Evolutionary conservation across 2,113 vertebrate genomes (phyloP), one percentile per base, ranked within the genome.

Genomic region (Paraplagusia blochii): DNA sequence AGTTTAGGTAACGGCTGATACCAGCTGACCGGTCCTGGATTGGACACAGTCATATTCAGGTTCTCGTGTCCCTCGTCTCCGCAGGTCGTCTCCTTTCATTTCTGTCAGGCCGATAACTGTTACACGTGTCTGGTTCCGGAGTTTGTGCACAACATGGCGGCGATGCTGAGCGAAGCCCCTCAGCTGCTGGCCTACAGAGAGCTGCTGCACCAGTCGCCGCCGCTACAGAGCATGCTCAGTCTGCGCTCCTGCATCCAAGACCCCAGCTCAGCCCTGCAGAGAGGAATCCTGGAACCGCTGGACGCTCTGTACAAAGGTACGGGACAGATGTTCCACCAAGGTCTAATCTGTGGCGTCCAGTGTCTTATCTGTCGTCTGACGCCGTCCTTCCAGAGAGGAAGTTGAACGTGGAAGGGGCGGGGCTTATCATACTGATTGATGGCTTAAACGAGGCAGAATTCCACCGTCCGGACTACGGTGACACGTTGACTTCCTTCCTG

Each of bases 401-500:
- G 59, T 39, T 87, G 87, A 95, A 96, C 8, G 86, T 92, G 35
- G 90, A 93, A 4, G 93, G 94, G 79, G 92, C 95, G 79, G 95
- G 97, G 84, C 92, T 95, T 81, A 93, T 99, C 81, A 90, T 99
- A 40, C 86, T 99, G 72, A 96, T 99, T 59, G 97, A 99, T 72
- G 96, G 96, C 13, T 90, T 99, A 67, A 98, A 98, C 9, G 97
- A 99, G 88, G 97, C 97, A 19, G 97, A 99, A 91, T 99, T 99
- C 84, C 97, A 99, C 89, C 95, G 97, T 52, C 96, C 97, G 0
- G 97, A 99, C 88, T 98, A 98, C 22, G 97, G 96, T 19, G 95
- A 99, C 86, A 98, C 95, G 4, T 93, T 99, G 48, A 93, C 95
- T 49, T 97, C 97, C 0, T 99, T 99, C 85, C 90, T 99, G 65